Percentiles rank a stretch among this genome's conserved stretches.
Conservation (phyloP, 1,140 invertebrate species). For the Halyomorpha halys region DNA sequence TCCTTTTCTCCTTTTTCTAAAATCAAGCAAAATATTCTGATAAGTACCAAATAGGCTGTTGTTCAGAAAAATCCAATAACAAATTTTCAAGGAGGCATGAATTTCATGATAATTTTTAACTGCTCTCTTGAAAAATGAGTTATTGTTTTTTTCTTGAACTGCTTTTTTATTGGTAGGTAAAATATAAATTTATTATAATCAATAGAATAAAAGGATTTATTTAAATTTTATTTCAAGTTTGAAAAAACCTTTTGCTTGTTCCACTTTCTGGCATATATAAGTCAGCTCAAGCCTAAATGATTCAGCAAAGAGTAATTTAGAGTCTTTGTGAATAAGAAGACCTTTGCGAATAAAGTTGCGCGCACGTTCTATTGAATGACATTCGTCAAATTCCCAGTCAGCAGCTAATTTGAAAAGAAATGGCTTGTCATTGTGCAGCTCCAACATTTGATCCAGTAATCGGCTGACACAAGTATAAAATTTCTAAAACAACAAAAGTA, state of each 20-base stretch:
- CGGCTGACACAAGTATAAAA: constrained; percentile 38
- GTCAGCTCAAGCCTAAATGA: constrained; percentile 37
- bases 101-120: too few relatives aligned
- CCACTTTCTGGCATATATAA: constrained; percentile 24
- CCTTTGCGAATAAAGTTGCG: constrained; percentile 53
- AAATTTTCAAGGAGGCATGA: too few relatives aligned
- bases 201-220: too few relatives aligned
- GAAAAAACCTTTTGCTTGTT: constrained; percentile 26
- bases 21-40: too few relatives aligned
- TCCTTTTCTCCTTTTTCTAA: too few relatives aligned
- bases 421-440: constrained; percentile 55
- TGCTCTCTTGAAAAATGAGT: too few relatives aligned
- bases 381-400: constrained; percentile 62
- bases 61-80: too few relatives aligned
- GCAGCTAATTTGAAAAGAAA: constrained; percentile 62
- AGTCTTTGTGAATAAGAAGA: constrained; percentile 52
- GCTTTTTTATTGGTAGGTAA: too few relatives aligned
- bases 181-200: too few relatives aligned
- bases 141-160: too few relatives aligned
- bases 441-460: constrained; percentile 45
- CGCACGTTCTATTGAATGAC: constrained; percentile 51
- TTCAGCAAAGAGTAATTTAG: constrained; percentile 48
- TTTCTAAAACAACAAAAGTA: constrained; percentile 33
- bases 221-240: too few relatives aligned
- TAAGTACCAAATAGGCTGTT: too few relatives aligned